A percentile compares a stretch with the other conserved stretches of the same genome.
Evolutionary conservation across 2,888 invertebrate species (phyloP).

Genomic region (Cacoxenus indagator): DNA sequence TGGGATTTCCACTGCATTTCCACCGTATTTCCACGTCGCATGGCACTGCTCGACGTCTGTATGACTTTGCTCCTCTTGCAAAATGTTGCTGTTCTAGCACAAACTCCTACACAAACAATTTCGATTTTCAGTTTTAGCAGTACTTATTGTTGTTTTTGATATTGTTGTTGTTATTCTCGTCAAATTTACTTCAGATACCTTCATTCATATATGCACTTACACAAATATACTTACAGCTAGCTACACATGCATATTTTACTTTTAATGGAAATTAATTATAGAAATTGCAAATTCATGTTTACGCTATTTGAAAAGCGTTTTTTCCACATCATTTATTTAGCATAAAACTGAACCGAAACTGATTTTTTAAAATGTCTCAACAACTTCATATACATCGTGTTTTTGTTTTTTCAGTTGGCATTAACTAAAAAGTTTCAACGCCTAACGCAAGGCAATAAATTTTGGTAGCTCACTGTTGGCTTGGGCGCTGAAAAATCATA

Average conservation of each 20-base stretch:
- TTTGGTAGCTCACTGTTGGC: constrained; percentile 2
- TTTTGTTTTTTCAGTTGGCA: not conserved
- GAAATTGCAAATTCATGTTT: constrained; percentile 24
- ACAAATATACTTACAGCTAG: not conserved
- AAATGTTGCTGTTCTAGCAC: not conserved
- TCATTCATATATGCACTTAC: not conserved
- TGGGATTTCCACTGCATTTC: constrained; percentile 18
- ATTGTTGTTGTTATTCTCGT: not conserved
- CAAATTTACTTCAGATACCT: not conserved
- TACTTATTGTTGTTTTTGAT: not conserved
- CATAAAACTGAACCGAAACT: not conserved
- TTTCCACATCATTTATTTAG: constrained; percentile 10
- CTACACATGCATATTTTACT: constrained; percentile 13
- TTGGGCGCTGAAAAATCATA: not conserved
- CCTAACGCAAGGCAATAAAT: constrained; percentile 3
- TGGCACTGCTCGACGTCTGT: not conserved
- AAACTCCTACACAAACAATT: constrained; percentile 3
- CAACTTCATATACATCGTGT: not conserved
- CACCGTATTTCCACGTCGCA: too few species aligned
- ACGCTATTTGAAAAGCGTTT: not conserved
- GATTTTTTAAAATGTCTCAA: not conserved
- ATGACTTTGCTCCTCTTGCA: not conserved
- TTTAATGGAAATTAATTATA: constrained; percentile 25
- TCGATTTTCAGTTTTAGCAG: constrained; percentile 2
- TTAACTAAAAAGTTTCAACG: not conserved